Percentiles rank a stretch among this genome's conserved stretches.
Evolutionary conservation across 2,888 invertebrate species (phyloP).

Genomic region (Lithophane leautieri): DNA sequence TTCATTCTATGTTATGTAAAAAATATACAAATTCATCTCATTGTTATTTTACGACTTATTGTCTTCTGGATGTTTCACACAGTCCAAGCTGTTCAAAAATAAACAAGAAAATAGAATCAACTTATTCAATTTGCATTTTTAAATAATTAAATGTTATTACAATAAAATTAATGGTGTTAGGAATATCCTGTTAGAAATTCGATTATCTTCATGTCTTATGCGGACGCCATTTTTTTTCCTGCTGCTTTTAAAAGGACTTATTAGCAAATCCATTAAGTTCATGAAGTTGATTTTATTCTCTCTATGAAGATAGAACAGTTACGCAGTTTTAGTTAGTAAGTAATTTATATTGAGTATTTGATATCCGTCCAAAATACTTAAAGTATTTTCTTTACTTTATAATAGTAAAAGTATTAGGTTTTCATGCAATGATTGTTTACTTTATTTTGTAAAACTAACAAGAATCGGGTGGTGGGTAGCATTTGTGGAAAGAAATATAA

Average conservation of each 20-base stretch:
- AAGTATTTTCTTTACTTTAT: slow-evolving; percentile 36
- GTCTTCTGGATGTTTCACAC: neutral
- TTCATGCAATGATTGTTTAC: slow-evolving; percentile 37
- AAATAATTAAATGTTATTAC: neutral
- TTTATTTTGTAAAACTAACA: slow-evolving; percentile 65
- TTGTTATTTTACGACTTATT: neutral
- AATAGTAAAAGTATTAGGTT: slow-evolving; percentile 41
- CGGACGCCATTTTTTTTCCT: neutral
- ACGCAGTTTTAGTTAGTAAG: slow-evolving; percentile 21
- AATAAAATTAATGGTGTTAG: neutral
- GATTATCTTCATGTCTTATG: neutral
- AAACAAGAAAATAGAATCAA: neutral
- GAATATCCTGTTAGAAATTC: neutral
- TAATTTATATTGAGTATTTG: slow-evolving; percentile 1
- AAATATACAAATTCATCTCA: neutral
- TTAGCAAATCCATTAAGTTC: neutral
- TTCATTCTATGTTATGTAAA: neutral
- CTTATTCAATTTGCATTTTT: neutral
- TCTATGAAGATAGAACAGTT: neutral
- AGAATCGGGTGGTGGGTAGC: slow-evolving; percentile 85
- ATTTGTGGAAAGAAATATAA: slow-evolving; percentile 68
- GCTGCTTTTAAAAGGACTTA: neutral
- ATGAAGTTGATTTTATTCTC: slow-evolving; percentile 14
- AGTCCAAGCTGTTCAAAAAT: neutral
- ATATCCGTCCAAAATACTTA: slow-evolving; percentile 33